Conservation (phyloP, 2,888 invertebrate genomes). For the Axea sp. region DNA sequence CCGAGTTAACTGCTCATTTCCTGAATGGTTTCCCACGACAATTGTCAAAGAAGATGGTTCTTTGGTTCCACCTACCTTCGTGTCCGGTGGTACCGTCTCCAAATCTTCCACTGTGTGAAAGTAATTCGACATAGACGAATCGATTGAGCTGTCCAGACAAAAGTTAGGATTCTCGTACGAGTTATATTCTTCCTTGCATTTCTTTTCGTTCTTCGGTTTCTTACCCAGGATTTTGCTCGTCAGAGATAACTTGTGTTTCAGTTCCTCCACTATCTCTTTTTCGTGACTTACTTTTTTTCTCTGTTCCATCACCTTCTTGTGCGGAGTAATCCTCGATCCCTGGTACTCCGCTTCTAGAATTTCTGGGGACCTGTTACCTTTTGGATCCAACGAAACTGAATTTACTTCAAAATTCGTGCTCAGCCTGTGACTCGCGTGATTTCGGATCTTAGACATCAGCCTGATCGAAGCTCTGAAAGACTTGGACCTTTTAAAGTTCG, state of each 20-base stretch:
- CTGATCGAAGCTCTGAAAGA: constrained; percentile 76
- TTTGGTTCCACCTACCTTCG: background rate
- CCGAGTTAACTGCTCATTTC: too few species aligned
- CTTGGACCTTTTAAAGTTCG: constrained; percentile 74
- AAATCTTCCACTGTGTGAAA: constrained; percentile 63
- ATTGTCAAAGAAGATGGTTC: constrained; percentile 37
- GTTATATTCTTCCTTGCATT: constrained; percentile 54
- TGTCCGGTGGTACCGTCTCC: background rate
- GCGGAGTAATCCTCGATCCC: constrained; percentile 14
- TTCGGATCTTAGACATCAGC: constrained; percentile 74
- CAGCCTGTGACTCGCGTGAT: constrained; percentile 67
- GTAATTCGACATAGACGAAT: constrained; percentile 71
- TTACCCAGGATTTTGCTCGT: constrained; percentile 65
- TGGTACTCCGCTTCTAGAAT: background rate
- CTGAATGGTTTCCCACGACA: constrained; percentile 18
- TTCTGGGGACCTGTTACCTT: constrained; percentile 34
- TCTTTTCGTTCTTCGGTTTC: constrained; percentile 28
- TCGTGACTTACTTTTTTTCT: constrained; percentile 47
- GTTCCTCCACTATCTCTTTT: constrained; percentile 67
- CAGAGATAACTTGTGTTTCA: constrained; percentile 70
- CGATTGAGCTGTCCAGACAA: constrained; percentile 72
- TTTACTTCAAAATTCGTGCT: constrained; percentile 65
- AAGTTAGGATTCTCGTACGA: constrained; percentile 77
- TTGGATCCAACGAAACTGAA: constrained; percentile 40
- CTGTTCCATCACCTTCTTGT: constrained; percentile 8